Evolutionary conservation across 2,113 vertebrate genomes (phyloP).

Genomic region (Chinchilla lanigera): DNA sequence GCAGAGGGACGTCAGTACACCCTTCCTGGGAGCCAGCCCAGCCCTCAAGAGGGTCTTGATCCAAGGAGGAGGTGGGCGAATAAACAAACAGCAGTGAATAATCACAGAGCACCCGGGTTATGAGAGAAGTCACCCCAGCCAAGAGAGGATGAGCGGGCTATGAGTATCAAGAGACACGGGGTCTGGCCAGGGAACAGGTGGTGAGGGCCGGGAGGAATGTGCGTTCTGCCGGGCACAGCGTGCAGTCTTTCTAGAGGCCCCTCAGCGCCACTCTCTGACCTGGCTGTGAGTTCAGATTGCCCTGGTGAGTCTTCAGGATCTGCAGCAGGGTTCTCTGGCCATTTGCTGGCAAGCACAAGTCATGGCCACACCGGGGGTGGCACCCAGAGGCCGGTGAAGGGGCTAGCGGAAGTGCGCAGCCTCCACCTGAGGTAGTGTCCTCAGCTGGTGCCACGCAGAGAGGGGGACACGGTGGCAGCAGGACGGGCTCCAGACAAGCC

Average conservation of each 20-base stretch:
- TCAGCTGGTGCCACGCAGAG: neutral
- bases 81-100: neutral
- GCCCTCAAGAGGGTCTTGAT: neutral
- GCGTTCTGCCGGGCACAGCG: rapidly evolving
- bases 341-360: neutral
- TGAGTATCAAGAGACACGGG: neutral
- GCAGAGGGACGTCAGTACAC: neutral
- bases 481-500: neutral
- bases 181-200: neutral
- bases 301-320: neutral
- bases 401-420: neutral
- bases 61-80: neutral
- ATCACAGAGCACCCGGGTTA: neutral
- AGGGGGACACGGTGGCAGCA: neutral
- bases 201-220: rapidly evolving
- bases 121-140: neutral
- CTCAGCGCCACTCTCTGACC: rapidly evolving
- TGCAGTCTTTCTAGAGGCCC: neutral
- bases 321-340: neutral
- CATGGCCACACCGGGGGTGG: no score
- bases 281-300: neutral
- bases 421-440: neutral
- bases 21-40: neutral
- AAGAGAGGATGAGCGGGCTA: neutral
- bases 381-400: neutral